Evolutionary conservation across 2,888 invertebrate species (phyloP).

Genomic region (Graphium colonna): DNA sequence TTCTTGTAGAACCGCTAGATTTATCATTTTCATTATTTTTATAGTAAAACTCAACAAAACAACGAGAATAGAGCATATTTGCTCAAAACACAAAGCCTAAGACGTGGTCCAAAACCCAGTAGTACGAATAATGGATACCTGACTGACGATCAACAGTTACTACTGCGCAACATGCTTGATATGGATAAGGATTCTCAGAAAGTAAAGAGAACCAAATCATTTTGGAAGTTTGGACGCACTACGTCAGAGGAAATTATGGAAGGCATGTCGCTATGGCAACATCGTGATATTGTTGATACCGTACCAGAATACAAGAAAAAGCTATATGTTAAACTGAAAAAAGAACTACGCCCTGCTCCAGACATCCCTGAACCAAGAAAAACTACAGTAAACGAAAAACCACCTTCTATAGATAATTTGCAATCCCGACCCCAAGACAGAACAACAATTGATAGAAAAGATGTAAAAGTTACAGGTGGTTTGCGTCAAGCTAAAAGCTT

Average conservation of each 20-base stretch:
- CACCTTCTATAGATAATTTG: conserved; percentile 44
- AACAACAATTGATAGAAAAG: conserved; percentile 66
- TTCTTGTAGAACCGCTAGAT: conserved; percentile 40
- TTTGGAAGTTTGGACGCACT: conserved; percentile 90
- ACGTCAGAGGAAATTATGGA: conserved; percentile 88
- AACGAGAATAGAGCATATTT: conserved; percentile 63
- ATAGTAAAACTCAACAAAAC: conserved; percentile 68
- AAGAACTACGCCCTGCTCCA: conserved; percentile 65
- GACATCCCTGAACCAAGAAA: conserved; percentile 60
- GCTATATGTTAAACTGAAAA: conserved; percentile 67
- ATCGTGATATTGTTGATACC: conserved; percentile 89
- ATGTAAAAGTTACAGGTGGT: conserved; percentile 60
- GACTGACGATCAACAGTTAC: conserved; percentile 78
- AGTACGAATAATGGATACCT: conserved; percentile 68
- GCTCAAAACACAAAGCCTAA: conserved; percentile 72
- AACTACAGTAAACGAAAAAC: conserved; percentile 49
- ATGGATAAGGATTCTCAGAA: conserved; percentile 82
- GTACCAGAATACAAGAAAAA: conserved; percentile 76
- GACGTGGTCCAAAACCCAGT: conserved; percentile 58
- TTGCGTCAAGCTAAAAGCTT: conserved; percentile 73
- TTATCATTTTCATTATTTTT: conserved; percentile 34
- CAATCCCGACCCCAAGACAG: conserved; percentile 55
- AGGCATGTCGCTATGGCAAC: conserved; percentile 93
- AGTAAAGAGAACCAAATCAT: conserved; percentile 90
- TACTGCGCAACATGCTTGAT: conserved; percentile 71